A percentile compares a stretch with the other conserved stretches of the same genome.
phyloP scores from a whole-genome alignment of 1,140 invertebrate genomes.

The Episyrphus balteatus region DNA sequence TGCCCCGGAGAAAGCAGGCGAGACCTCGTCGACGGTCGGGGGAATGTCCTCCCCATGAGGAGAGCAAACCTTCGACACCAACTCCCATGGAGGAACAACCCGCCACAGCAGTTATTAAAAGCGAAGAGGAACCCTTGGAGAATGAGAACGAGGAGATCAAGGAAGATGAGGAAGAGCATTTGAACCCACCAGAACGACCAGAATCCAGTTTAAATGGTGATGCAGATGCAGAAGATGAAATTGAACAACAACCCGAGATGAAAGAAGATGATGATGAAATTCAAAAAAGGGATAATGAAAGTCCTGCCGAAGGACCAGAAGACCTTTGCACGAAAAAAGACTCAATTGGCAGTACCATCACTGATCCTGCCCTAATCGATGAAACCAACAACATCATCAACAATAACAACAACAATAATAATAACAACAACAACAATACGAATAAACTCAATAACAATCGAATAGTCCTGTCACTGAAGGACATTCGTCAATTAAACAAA shows the following conservation, averaged over 20 bases:
- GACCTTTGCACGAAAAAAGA: slow-evolving; percentile 40
- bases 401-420: slow-evolving; percentile 25
- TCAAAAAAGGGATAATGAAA: neutral
- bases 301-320: slow-evolving; percentile 32
- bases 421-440: slow-evolving; percentile 28
- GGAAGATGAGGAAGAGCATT: slow-evolving; percentile 20
- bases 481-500: slow-evolving; percentile 32
- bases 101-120: slow-evolving; percentile 2
- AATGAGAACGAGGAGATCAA: slow-evolving; percentile 18
- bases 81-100: slow-evolving; percentile 17
- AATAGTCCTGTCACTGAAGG: slow-evolving; percentile 33
- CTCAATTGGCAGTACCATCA: slow-evolving; percentile 4
- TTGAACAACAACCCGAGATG: neutral
- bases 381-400: slow-evolving; percentile 13
- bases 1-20: slow-evolving; percentile 68
- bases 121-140: slow-evolving; percentile 5
- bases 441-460: slow-evolving; percentile 36
- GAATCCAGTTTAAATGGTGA: neutral
- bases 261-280: neutral
- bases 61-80: slow-evolving; percentile 26
- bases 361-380: slow-evolving; percentile 10
- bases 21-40: slow-evolving; percentile 68
- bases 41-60: slow-evolving; percentile 54
- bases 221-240: slow-evolving; percentile 26
- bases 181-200: neutral